Evolutionary conservation across 35 echinoderm and acorn worm species (phyloP).

Genomic region (Strongylocentrotus purpuratus): DNA sequence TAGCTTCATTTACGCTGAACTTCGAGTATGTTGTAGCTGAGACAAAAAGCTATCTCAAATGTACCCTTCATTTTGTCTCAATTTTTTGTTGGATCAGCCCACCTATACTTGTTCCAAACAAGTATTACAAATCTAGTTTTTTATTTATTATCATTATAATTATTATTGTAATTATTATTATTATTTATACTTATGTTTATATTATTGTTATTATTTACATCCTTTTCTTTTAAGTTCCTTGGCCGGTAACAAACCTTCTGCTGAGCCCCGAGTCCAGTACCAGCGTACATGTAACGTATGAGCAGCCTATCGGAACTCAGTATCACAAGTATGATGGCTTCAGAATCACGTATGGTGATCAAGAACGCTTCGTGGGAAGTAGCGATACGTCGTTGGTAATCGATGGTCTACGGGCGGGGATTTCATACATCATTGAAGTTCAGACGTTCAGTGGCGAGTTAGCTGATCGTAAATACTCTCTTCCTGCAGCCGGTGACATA

Average conservation of each 20-base stretch:
- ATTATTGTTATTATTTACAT: background rate
- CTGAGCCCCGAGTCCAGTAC: background rate
- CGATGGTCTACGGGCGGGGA: background rate
- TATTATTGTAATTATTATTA: no score
- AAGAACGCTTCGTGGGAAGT: background rate
- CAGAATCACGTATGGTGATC: background rate
- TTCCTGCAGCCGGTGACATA: background rate
- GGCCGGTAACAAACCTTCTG: background rate
- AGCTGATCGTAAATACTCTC: background rate
- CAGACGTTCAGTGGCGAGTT: background rate
- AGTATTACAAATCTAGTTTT: no score
- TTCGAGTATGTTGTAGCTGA: no score
- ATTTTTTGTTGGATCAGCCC: no score
- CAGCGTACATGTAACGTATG: background rate
- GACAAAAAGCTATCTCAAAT: no score
- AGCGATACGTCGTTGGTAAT: background rate
- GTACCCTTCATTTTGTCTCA: no score
- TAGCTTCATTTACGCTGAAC: no score
- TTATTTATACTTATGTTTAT: no score
- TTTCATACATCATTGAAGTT: background rate
- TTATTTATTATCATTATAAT: no score
- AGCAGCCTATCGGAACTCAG: background rate
- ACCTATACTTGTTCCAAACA: no score
- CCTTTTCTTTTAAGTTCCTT: background rate
- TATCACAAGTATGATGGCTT: background rate